phyloP scores from a whole-genome alignment of 2,797 vertebrate genomes.

The Catamblyrhynchus diadema region DNA sequence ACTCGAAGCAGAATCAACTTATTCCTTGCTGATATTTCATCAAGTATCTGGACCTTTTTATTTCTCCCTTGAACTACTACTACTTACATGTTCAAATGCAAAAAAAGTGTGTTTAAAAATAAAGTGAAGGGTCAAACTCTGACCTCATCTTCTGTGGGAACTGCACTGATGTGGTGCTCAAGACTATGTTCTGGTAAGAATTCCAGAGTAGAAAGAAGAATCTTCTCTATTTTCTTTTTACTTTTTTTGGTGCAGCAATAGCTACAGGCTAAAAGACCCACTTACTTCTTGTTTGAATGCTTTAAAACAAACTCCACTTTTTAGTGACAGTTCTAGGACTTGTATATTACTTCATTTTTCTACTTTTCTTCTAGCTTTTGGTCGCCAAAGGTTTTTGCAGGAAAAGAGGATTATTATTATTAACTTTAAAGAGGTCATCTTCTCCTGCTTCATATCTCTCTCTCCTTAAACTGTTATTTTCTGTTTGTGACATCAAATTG shows the following conservation, averaged over 20 bases:
- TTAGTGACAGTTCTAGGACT: constrained; percentile 16
- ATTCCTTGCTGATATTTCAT: not conserved
- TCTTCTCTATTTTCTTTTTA: not conserved
- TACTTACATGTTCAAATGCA: not conserved
- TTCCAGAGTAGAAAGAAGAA: not conserved
- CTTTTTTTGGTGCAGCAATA: not conserved
- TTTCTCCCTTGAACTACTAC: not conserved
- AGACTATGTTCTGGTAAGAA: not conserved
- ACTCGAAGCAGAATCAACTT: not conserved
- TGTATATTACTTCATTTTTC: not conserved
- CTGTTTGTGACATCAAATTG: not conserved
- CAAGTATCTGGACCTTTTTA: not conserved
- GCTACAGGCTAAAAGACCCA: not conserved
- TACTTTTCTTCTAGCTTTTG: not conserved
- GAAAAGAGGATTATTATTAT: not conserved
- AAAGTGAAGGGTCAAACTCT: constrained; percentile 37
- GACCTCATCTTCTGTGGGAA: constrained; percentile 63
- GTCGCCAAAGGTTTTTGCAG: not conserved
- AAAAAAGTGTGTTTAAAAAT: constrained; percentile 50
- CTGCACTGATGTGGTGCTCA: not conserved
- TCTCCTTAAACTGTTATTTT: not conserved
- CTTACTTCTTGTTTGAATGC: not conserved
- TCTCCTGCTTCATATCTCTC: not conserved
- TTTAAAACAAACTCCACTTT: not conserved
- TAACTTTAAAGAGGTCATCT: not conserved